Evolutionary conservation across 2,113 vertebrate genomes (phyloP).

Genomic region (Onychostoma macrolepis): DNA sequence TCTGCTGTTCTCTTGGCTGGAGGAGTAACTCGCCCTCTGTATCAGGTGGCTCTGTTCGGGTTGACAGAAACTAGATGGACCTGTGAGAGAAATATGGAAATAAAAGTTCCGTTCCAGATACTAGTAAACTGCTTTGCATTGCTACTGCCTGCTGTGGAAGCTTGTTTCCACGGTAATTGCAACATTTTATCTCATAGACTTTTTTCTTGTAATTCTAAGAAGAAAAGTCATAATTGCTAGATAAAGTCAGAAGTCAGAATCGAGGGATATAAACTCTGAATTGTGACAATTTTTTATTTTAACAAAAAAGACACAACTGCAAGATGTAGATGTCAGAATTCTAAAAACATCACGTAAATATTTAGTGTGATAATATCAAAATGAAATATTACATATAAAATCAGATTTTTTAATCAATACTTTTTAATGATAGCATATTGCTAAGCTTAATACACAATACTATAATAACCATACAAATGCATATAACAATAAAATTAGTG

Average conservation of each 20-base stretch:
- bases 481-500: not conserved
- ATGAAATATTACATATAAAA: no score
- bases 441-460: not conserved
- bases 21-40: not conserved
- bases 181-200: not conserved
- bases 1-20: conserved; percentile 2
- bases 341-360: no score
- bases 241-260: not conserved
- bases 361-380: no score
- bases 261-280: no score
- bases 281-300: no score
- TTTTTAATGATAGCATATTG: not conserved
- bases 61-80: conserved; percentile 26
- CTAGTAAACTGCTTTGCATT: not conserved
- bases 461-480: not conserved
- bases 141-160: not conserved
- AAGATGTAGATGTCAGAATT: no score
- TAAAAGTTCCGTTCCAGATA: not conserved
- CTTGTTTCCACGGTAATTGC: not conserved
- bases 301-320: no score
- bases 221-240: not conserved
- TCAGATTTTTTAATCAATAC: no score
- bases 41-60: conserved; percentile 39
- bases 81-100: conserved; percentile 19
- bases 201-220: not conserved